These are phyloP conservation scores for Apocheima hispidaria DNA, from an alignment of 2,888 invertebrate species.

Conservation along the genomic window DNA sequence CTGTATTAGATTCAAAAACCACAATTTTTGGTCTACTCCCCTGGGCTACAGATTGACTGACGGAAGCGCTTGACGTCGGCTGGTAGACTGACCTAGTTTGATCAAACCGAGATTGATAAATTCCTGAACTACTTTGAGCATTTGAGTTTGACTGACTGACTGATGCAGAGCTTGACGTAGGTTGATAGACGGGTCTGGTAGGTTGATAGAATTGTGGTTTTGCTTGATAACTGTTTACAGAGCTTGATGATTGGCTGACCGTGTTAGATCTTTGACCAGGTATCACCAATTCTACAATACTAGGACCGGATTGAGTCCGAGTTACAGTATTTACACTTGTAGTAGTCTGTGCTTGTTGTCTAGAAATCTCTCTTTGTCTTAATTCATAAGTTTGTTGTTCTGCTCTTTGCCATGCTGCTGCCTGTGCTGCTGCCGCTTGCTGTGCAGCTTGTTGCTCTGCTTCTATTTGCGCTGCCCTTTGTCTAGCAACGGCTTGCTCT, in stretches of 20 bases:
- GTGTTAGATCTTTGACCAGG: background rate
- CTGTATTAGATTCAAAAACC: background rate
- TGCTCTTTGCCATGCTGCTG: background rate
- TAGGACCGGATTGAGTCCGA: background rate
- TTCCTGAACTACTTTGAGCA: background rate
- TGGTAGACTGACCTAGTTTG: background rate
- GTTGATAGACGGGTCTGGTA: background rate
- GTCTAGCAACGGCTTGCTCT: background rate
- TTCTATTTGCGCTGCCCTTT: background rate
- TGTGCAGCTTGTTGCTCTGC: background rate
- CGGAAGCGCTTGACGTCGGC: background rate
- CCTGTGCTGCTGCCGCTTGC: background rate
- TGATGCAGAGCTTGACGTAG: background rate
- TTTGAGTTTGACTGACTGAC: background rate
- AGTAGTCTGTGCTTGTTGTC: background rate
- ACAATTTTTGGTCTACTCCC: slow-evolving; percentile 8
- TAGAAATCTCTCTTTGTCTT: background rate
- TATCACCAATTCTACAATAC: background rate
- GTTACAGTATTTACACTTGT: background rate
- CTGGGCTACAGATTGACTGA: background rate
- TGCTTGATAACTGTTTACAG: slow-evolving; percentile 2
- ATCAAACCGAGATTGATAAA: background rate
- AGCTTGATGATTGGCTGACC: background rate
- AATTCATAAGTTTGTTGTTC: background rate
- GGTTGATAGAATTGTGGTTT: background rate